These are phyloP conservation scores for Dinoponera quadriceps DNA, from an alignment of 1,140 invertebrate species.

Conservation along the genomic window DNA sequence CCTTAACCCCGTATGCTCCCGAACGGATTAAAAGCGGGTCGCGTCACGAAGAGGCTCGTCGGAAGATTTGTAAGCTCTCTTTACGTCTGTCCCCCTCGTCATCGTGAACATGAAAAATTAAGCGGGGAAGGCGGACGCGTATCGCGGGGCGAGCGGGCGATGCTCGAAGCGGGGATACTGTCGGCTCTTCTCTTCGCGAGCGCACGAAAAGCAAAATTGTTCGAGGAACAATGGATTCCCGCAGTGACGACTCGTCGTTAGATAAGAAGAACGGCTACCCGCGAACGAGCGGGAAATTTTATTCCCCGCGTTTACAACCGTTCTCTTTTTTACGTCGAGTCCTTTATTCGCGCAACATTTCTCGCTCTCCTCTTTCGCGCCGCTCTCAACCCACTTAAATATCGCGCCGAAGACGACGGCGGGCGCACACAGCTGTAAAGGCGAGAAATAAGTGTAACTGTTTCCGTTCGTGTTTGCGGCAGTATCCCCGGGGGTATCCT, in stretches of 20 bases:
- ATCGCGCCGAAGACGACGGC: background rate
- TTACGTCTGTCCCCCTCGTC: background rate
- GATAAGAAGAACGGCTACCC: too few relatives aligned
- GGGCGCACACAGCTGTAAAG: background rate
- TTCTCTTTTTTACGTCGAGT: background rate
- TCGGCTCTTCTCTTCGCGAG: too few relatives aligned
- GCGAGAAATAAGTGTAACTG: slow-evolving; percentile 24
- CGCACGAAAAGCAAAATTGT: too few relatives aligned
- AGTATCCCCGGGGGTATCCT: slow-evolving; percentile 48
- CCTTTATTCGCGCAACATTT: background rate
- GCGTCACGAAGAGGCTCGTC: slow-evolving; percentile 29
- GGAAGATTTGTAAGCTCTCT: slow-evolving; percentile 18
- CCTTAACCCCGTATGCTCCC: slow-evolving; percentile 61
- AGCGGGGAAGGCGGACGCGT: background rate
- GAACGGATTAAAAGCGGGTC: slow-evolving; percentile 49
- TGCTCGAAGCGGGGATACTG: too few relatives aligned
- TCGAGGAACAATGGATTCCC: too few relatives aligned
- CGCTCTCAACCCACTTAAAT: background rate
- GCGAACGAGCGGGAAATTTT: background rate
- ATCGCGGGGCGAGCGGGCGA: too few relatives aligned
- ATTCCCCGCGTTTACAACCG: background rate
- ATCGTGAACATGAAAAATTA: slow-evolving; percentile 12
- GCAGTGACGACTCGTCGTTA: too few relatives aligned
- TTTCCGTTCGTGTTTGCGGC: slow-evolving; percentile 11
- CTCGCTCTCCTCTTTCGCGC: background rate